Evolutionary conservation across 2,113 vertebrate genomes (phyloP), one percentile per base, ranked within the genome.

Genomic region (Tragelaphus strepsiceros): DNA sequence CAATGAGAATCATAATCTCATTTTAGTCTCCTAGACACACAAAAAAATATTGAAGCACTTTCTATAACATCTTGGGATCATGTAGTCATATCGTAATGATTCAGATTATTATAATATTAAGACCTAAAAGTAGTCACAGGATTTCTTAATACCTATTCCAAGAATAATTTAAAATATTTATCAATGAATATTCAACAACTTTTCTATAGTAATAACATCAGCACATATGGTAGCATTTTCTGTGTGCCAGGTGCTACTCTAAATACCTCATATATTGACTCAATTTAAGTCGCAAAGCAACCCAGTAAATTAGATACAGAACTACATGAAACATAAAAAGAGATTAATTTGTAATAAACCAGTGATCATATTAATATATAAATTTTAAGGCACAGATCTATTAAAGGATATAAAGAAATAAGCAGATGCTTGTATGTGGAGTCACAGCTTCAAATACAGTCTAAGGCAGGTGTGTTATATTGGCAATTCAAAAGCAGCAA

Each of bases 161-260:
- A 82, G 39, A 67, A 1, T 78, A 82, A 93, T 90, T 94, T 88
- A 81, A 97, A 87, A 88, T 91, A 35, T 43, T 87, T 92, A 56
- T 64, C 61, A 78, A 2, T 92, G 30, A 61, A 32, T 43, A 94
- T 15, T 59, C 58, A 92, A 54, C 26, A 71, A 12, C 3, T 61
- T 88, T 94, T 91, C 46, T 85, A 12, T 87, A 78, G 46, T 51
- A 86, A 51, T 78, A 84, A 88, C n/a, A 64, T 67, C 56, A 51
- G 24, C 5, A 84, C 26, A 81, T 95, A 39, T 28, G 83, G 19
- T 43, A 77, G 22, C 62, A 87, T 92, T 90, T 90, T 91, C 49
- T 87, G 1, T 62, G 74, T 30, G 22, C 19, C 43, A 56, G 6
- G 6, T 77, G 35, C 49, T 94, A 6, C 49, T 83, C 21, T 77